Conservation (phyloP, 2,888 invertebrate species). For the Euplagia quadripunctaria region DNA sequence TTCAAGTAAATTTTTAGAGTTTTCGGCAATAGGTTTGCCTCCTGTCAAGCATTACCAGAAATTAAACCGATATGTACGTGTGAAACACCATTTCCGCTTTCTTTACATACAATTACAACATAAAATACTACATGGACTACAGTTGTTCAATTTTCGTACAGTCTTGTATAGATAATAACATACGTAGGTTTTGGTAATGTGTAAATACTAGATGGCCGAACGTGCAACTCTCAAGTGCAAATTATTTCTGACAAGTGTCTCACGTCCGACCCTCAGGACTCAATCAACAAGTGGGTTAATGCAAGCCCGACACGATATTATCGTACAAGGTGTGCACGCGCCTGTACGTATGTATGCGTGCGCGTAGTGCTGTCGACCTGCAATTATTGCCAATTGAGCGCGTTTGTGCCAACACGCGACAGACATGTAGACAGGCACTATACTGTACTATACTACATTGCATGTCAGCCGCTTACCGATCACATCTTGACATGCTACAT, state of each 20-base stretch:
- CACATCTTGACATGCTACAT: neutral
- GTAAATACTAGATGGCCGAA: neutral
- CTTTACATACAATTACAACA: neutral
- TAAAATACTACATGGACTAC: neutral
- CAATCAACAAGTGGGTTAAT: constrained; percentile 2
- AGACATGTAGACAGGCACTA: neutral
- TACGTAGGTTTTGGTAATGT: neutral
- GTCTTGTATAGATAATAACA: too few species aligned
- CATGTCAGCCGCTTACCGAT: neutral
- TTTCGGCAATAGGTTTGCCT: neutral
- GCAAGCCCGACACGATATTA: neutral
- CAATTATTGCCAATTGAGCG: constrained; percentile 49
- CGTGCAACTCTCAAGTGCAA: neutral
- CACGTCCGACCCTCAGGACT: neutral
- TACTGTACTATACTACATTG: neutral
- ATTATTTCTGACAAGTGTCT: neutral
- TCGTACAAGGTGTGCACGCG: neutral
- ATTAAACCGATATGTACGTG: neutral
- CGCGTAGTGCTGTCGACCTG: constrained; percentile 14
- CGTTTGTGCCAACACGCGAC: constrained; percentile 1
- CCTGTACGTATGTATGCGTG: neutral
- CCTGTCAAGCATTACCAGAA: neutral
- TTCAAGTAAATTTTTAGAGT: neutral
- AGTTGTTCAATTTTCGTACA: too few species aligned
- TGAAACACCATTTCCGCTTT: neutral